Conservation (phyloP, 1,140 invertebrate genomes). For the Homalodisca vitripennis region DNA sequence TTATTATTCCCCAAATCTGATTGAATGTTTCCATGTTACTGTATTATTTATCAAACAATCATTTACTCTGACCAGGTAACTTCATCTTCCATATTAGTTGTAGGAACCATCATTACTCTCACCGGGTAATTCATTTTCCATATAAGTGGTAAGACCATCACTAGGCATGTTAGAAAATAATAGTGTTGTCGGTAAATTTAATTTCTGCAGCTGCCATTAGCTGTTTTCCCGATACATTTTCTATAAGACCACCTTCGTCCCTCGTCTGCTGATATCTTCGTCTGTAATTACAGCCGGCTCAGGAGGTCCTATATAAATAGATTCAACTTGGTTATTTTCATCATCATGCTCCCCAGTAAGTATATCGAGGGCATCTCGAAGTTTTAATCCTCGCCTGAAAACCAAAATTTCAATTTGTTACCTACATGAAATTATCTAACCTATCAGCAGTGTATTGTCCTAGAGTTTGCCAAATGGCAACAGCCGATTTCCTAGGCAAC, state of each 20-base stretch:
- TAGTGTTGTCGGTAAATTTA: slow-evolving; percentile 21
- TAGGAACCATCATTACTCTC: no score
- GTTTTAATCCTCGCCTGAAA: not conserved
- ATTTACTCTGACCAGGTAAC: not conserved
- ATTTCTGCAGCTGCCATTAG: slow-evolving; percentile 33
- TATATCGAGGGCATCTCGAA: slow-evolving; percentile 20
- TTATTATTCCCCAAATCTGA: not conserved
- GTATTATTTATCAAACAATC: not conserved
- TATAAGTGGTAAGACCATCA: no score
- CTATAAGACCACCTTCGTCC: slow-evolving; percentile 36
- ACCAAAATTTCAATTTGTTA: not conserved
- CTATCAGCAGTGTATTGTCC: not conserved
- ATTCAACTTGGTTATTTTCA: no score
- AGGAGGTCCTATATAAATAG: slow-evolving; percentile 37
- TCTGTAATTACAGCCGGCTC: slow-evolving; percentile 30
- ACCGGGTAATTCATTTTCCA: no score
- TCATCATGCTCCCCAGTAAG: slow-evolving; percentile 13
- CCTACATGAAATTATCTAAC: no score
- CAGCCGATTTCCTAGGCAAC: no score
- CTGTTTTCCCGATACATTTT: slow-evolving; percentile 37
- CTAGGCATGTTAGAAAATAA: no score
- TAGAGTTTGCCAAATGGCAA: slow-evolving; percentile 21
- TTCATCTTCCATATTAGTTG: not conserved
- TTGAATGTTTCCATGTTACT: not conserved
- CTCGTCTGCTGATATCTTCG: slow-evolving; percentile 38